These are phyloP conservation scores for Archegozetes longisetosus DNA, from an alignment of 1,140 invertebrate genomes.

Conservation along the genomic window DNA sequence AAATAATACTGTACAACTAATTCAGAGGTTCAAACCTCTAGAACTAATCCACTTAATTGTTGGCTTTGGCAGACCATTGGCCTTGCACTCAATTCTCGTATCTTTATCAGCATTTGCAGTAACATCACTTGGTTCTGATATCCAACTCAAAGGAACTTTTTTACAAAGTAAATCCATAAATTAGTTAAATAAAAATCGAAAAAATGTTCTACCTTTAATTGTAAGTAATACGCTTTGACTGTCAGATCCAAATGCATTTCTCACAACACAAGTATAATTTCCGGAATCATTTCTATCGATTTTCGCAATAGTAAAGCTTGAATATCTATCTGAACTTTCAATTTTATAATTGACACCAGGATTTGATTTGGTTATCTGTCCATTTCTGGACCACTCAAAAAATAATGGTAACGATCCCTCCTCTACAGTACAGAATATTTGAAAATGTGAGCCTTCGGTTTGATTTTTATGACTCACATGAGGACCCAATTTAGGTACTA, in stretches of 20 bases:
- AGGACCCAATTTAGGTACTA: slow-evolving; percentile 6
- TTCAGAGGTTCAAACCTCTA: slow-evolving; percentile 14
- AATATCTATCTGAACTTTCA: slow-evolving; percentile 12
- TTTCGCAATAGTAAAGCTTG: slow-evolving; percentile 27
- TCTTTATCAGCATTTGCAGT: slow-evolving; percentile 6
- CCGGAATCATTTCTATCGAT: slow-evolving; percentile 40
- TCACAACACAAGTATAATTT: slow-evolving; percentile 55
- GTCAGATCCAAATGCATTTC: slow-evolving; percentile 44
- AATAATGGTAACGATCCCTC: slow-evolving; percentile 1
- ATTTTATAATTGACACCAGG: not conserved
- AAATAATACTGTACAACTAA: too few species aligned
- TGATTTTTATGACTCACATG: slow-evolving; percentile 2
- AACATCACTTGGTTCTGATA: slow-evolving; percentile 17
- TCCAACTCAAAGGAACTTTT: slow-evolving; percentile 17
- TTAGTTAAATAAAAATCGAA: not conserved
- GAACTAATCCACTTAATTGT: slow-evolving; percentile 14
- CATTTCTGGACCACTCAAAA: slow-evolving; percentile 15
- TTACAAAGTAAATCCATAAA: too few species aligned
- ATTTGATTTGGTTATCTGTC: not conserved
- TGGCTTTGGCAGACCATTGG: too few species aligned
- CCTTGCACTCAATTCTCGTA: slow-evolving; percentile 13
- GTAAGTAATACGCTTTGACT: slow-evolving; percentile 37
- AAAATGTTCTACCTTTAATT: slow-evolving; percentile 13
- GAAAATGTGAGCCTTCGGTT: slow-evolving; percentile 7
- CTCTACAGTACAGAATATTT: not conserved